Conservation (phyloP, 30 jellyfish, hydroid and myxozoan genomes). For the Sanderia malayensis region DNA sequence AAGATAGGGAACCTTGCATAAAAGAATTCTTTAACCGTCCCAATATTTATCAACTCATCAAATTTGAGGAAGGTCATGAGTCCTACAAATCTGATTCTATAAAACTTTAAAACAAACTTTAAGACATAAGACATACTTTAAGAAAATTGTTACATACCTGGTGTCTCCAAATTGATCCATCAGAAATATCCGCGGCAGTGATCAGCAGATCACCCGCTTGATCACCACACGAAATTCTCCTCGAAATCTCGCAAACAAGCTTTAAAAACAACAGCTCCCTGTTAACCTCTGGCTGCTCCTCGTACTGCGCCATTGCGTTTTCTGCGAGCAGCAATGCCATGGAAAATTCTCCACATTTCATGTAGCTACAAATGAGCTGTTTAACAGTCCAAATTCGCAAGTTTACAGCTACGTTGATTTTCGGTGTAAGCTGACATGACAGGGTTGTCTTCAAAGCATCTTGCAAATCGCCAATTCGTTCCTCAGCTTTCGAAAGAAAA, state of each 20-base stretch:
- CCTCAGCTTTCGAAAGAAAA: slow-evolving; percentile 34
- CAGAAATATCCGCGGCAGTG: slow-evolving; percentile 16
- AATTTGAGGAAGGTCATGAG: too few relatives aligned
- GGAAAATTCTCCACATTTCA: slow-evolving; percentile 23
- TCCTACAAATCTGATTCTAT: too few relatives aligned
- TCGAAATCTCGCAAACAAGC: slow-evolving; percentile 22
- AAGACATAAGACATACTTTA: too few relatives aligned
- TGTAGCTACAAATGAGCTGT: slow-evolving; percentile 38
- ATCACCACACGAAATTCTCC: background rate
- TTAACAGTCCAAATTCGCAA: slow-evolving; percentile 36
- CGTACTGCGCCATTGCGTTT: slow-evolving; percentile 48
- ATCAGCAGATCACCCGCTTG: slow-evolving; percentile 20
- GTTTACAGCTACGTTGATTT: slow-evolving; percentile 29
- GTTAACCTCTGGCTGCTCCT: slow-evolving; percentile 10
- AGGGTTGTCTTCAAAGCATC: slow-evolving; percentile 42
- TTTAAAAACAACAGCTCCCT: slow-evolving; percentile 24
- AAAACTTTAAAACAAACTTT: too few relatives aligned
- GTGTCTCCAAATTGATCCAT: slow-evolving; percentile 22
- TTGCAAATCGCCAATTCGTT: slow-evolving; percentile 16
- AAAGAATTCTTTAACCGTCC: too few relatives aligned
- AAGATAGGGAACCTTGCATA: too few relatives aligned
- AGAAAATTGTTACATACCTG: too few relatives aligned
- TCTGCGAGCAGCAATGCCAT: slow-evolving; percentile 42
- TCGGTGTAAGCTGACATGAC: slow-evolving; percentile 34
- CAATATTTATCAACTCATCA: too few relatives aligned